phyloP scores from a whole-genome alignment of 2,888 invertebrate genomes.

The Pyrgus malvae region DNA sequence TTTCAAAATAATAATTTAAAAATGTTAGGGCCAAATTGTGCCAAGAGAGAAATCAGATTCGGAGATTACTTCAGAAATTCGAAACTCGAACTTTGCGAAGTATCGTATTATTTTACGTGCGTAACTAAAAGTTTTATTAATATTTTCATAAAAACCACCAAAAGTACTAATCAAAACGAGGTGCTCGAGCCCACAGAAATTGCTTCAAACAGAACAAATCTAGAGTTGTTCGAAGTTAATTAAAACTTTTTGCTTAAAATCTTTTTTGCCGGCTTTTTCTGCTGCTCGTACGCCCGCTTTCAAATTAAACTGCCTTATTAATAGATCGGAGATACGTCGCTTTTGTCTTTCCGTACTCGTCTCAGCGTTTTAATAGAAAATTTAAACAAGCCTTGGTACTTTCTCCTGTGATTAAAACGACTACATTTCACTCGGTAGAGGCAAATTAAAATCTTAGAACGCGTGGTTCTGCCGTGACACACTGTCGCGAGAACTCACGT shows the following conservation, averaged over 20 bases:
- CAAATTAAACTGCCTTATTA: conserved; percentile 77
- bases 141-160: conserved; percentile 20
- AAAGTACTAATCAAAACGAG: conserved; percentile 23
- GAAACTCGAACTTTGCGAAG: conserved; percentile 7
- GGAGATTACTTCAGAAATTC: conserved; percentile 3
- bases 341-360: conserved; percentile 63
- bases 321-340: conserved; percentile 77
- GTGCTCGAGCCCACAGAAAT: conserved; percentile 20
- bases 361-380: conserved; percentile 75
- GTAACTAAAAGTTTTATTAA: conserved; percentile 21
- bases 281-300: conserved; percentile 40
- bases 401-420: conserved; percentile 69
- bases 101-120: conserved; percentile 11
- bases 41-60: neutral
- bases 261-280: conserved; percentile 31
- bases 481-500: conserved; percentile 36
- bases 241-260: conserved; percentile 32
- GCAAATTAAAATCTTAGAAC: conserved; percentile 71
- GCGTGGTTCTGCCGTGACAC: conserved; percentile 47
- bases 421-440: conserved; percentile 50
- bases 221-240: conserved; percentile 33
- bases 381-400: conserved; percentile 64
- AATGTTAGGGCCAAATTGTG: neutral
- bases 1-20: no score
- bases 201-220: conserved; percentile 28